phyloP scores from a whole-genome alignment of 1,140 invertebrate genomes.

The Uloborus diversus region DNA sequence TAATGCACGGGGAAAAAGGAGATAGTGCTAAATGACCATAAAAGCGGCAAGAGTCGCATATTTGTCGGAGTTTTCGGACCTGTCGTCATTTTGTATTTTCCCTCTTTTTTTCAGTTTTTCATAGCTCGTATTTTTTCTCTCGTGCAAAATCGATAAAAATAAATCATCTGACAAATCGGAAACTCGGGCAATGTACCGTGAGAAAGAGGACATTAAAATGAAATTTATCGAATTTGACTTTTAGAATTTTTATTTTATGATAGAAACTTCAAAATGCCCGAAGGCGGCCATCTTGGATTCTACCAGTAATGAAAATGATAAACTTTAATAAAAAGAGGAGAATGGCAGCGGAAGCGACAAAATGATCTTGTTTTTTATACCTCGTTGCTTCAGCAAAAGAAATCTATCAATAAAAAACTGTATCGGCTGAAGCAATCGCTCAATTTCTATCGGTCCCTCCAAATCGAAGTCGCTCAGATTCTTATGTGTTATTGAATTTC shows the following conservation, averaged over 20 bases:
- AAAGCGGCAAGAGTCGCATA: slow-evolving; percentile 11
- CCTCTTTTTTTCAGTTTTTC: slow-evolving; percentile 8
- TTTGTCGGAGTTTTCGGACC: not conserved
- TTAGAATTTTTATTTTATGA: slow-evolving; percentile 13
- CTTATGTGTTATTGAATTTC: slow-evolving; percentile 17
- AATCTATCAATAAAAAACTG: slow-evolving; percentile 24
- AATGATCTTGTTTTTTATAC: slow-evolving; percentile 45
- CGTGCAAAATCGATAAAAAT: slow-evolving; percentile 50
- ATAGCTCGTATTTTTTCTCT: slow-evolving; percentile 33
- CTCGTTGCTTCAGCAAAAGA: not conserved
- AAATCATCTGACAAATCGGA: slow-evolving; percentile 51
- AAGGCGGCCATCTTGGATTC: slow-evolving; percentile 29
- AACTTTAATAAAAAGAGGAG: slow-evolving; percentile 53
- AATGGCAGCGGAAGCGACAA: slow-evolving; percentile 27
- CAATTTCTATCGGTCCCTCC: not conserved
- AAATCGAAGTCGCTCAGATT: slow-evolving; percentile 4
- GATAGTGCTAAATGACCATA: slow-evolving; percentile 40
- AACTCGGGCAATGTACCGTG: slow-evolving; percentile 51
- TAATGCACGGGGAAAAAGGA: slow-evolving; percentile 6
- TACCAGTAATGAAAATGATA: slow-evolving; percentile 49
- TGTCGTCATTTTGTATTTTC: slow-evolving; percentile 2
- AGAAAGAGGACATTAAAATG: slow-evolving; percentile 56
- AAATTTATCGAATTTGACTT: slow-evolving; percentile 55
- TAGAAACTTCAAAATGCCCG: slow-evolving; percentile 31
- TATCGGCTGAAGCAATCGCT: slow-evolving; percentile 10